These are phyloP conservation scores for Protonibea diacanthus DNA, from an alignment of 2,797 vertebrate genomes.

Conservation along the genomic window DNA sequence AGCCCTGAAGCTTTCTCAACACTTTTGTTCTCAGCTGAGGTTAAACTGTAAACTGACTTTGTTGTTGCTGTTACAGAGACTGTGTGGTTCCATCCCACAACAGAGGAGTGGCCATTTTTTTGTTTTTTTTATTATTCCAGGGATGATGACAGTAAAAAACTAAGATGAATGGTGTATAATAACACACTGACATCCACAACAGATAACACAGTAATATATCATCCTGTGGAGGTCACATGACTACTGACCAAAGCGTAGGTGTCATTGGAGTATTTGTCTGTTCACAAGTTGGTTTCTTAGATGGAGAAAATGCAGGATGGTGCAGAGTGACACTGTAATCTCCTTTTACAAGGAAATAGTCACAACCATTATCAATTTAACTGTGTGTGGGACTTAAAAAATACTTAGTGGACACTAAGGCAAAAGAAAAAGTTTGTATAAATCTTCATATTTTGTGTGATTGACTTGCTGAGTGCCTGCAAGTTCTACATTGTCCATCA, in stretches of 20 bases:
- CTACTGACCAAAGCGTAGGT: neutral
- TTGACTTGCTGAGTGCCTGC: constrained; percentile 9
- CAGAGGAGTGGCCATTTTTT: neutral
- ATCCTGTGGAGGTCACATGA: neutral
- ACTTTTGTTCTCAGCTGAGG: constrained; percentile 1
- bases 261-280: neutral
- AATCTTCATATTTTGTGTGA: neutral
- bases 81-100: neutral
- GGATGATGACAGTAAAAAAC: neutral
- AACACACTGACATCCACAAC: neutral
- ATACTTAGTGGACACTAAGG: neutral
- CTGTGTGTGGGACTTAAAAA: neutral
- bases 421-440: neutral
- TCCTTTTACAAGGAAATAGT: neutral
- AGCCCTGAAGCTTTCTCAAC: neutral
- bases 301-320: neutral
- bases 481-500: constrained; percentile 47
- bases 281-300: neutral
- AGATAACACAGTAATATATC: neutral
- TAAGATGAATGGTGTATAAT: neutral
- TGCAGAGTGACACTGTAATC: neutral
- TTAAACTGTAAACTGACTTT: constrained; percentile 1
- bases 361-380: neutral
- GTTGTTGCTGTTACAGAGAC: neutral
- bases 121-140: neutral